Percentiles rank a stretch among this genome's conserved stretches.
Conservation (phyloP, 2,797 vertebrate species). For the Brachyalestes nurse region DNA sequence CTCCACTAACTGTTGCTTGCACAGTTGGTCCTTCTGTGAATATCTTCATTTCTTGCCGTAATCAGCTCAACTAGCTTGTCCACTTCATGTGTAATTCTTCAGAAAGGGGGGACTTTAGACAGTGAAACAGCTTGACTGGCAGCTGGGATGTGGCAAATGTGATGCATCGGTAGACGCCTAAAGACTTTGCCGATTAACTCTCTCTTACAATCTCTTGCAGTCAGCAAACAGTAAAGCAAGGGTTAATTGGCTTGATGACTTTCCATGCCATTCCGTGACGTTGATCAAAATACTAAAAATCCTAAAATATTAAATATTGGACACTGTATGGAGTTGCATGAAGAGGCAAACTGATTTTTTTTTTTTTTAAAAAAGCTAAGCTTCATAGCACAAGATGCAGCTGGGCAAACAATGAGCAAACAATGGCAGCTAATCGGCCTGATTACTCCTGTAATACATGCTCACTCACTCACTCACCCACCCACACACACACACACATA, state of each 20-base stretch:
- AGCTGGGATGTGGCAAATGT: constrained; percentile 6
- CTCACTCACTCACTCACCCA: constrained; percentile 28
- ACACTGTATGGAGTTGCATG: neutral
- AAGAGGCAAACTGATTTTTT: neutral
- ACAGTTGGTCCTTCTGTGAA: neutral
- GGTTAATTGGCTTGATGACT: neutral
- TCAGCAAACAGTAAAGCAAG: neutral
- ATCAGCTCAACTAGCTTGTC: constrained; percentile 5
- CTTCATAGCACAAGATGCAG: constrained; percentile 46
- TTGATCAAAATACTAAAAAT: too few relatives aligned
- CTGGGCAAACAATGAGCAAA: constrained; percentile 61
- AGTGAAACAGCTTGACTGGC: neutral
- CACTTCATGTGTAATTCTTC: constrained; percentile 11
- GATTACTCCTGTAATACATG: constrained; percentile 51
- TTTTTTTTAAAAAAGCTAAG: constrained; percentile 1
- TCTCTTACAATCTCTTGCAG: neutral
- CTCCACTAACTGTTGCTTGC: neutral
- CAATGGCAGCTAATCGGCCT: constrained; percentile 53
- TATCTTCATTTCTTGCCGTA: neutral
- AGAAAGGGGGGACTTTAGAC: neutral
- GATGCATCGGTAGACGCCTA: neutral
- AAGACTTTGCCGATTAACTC: neutral
- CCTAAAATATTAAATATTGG: too few relatives aligned
- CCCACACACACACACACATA: constrained; percentile 30
- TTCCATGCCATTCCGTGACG: too few relatives aligned